A percentile compares a stretch with the other conserved stretches of the same genome.
Conservation (phyloP, 2,888 invertebrate species). For the Abrostola triplasia region DNA sequence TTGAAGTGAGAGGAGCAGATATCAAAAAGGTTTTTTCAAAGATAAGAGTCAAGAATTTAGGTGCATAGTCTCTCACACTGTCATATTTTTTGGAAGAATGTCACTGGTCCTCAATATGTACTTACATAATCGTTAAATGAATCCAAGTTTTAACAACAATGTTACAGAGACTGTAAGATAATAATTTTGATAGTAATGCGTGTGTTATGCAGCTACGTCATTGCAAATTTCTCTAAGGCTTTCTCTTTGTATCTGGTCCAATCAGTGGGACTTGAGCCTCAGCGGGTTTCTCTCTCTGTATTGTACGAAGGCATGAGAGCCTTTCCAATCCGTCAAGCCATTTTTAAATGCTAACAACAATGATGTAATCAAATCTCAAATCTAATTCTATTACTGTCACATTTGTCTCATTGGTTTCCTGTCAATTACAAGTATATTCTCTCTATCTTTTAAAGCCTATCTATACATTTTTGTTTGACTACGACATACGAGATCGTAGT, state of each 20-base stretch:
- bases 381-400: neutral
- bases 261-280: conserved; percentile 37
- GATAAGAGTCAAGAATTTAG: too few species aligned
- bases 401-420: neutral
- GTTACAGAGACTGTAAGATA: conserved; percentile 25
- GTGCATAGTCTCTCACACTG: too few species aligned
- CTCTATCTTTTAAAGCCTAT: too few species aligned
- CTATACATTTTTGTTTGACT: too few species aligned
- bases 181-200: conserved; percentile 25
- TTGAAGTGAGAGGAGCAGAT: neutral
- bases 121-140: too few species aligned
- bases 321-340: conserved; percentile 48
- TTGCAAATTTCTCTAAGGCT: conserved; percentile 72
- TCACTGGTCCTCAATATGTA: too few species aligned
- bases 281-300: conserved; percentile 44
- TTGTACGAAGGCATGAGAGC: conserved; percentile 39
- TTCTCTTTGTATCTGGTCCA: conserved; percentile 75
- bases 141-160: neutral
- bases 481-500: too few species aligned
- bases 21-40: too few species aligned
- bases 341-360: conserved; percentile 22
- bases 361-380: neutral
- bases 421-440: neutral
- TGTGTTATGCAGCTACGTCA: conserved; percentile 51
- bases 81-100: too few species aligned